Conservation (phyloP, 2,113 vertebrate genomes). For the Castor canadensis region DNA sequence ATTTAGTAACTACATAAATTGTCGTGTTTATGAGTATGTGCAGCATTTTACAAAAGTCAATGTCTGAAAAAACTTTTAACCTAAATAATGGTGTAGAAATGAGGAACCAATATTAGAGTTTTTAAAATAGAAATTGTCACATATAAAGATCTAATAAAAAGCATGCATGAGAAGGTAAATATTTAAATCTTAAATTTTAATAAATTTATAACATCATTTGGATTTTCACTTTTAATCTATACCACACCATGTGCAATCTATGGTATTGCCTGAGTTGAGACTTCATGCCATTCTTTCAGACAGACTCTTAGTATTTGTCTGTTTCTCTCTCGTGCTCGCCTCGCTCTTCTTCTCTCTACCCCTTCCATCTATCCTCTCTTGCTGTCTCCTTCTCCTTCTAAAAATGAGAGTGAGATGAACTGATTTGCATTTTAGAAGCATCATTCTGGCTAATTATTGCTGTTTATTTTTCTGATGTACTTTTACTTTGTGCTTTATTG, state of each 20-base stretch:
- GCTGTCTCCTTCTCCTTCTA: not conserved
- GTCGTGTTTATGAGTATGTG: not conserved
- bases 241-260: not conserved
- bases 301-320: too few species aligned
- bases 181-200: not conserved
- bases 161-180: not conserved
- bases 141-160: not conserved
- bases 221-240: not conserved
- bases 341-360: not conserved
- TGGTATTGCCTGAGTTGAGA: not conserved
- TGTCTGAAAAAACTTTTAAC: not conserved
- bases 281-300: not conserved
- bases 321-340: too few species aligned
- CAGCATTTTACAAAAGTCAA: not conserved
- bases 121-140: not conserved
- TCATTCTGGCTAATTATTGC: not conserved
- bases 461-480: not conserved
- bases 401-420: not conserved
- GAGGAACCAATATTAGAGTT: not conserved
- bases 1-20: not conserved
- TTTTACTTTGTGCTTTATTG: not conserved
- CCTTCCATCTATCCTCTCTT: too few species aligned
- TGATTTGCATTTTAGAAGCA: not conserved
- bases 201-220: not conserved
- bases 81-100: not conserved